phyloP scores from a whole-genome alignment of 1,140 invertebrate genomes.

The Leguminivora glycinivorella region DNA sequence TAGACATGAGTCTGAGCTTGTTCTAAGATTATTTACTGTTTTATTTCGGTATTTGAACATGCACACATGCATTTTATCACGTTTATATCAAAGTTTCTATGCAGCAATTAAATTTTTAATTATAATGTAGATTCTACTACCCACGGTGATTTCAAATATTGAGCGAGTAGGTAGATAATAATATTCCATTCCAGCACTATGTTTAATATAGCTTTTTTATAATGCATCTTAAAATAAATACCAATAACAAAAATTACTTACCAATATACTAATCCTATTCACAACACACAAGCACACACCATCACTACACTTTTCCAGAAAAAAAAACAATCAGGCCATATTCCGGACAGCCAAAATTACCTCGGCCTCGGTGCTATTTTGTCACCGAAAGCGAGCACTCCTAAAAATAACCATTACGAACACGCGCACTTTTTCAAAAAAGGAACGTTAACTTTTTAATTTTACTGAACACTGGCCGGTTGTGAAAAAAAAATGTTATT shows the following conservation, averaged over 20 bases:
- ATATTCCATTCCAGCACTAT: no score
- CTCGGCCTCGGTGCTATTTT: constrained; percentile 12
- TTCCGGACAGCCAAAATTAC: constrained; percentile 14
- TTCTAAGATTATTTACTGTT: no score
- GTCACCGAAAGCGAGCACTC: constrained; percentile 23
- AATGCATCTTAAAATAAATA: not conserved
- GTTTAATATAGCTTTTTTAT: not conserved
- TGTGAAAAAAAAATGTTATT: constrained; percentile 58
- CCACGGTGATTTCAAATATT: no score
- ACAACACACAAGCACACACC: constrained; percentile 9
- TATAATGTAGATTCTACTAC: no score
- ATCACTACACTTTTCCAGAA: constrained; percentile 24
- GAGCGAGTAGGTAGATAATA: no score
- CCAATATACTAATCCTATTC: not conserved
- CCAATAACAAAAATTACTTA: not conserved
- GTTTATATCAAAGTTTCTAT: no score
- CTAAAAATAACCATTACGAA: constrained; percentile 26
- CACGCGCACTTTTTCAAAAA: constrained; percentile 5
- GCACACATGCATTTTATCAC: no score
- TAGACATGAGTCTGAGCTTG: no score
- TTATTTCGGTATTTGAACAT: no score
- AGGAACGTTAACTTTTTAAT: constrained; percentile 7
- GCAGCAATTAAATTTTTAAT: no score
- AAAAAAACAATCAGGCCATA: constrained; percentile 24
- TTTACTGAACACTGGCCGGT: constrained; percentile 38